Evolutionary conservation across 1,140 invertebrate genomes (phyloP), one percentile per base, ranked within the genome.

Genomic region (Drosophila cardini): DNA sequence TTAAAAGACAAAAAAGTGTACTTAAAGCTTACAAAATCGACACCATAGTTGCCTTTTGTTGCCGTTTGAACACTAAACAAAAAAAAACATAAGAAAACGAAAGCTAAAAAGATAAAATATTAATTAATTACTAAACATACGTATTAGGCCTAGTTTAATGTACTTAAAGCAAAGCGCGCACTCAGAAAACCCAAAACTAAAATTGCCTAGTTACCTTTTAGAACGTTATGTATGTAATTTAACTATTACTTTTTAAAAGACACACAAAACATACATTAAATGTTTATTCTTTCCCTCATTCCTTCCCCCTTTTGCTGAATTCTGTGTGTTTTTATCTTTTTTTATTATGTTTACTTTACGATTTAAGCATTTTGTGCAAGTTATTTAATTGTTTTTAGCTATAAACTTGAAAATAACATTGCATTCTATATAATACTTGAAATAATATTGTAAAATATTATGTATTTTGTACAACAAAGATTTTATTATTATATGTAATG

Each of bases 371-470:
- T 74, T 76, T 79, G 79, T 86, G 55, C 46, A 69, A 83, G 52
- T 76, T 83, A 86, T 79, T 82, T 86, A 76, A 72, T 79, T 65
- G 70, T 65, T 87, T 58, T 34, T 68, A 63, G 38, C 46, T 50
- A 10, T 11, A 46, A 52, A 52, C 60, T 46, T 71, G 40, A 52
- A 50, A 11, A 45, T 58, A 38, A 32, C 57, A 62, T 63, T 63
- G 50, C 50, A 70, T 71, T 57, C 36, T 62, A 61, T 32, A 40
- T 76, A 52, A 46, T 21, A 34, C 53, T 40, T 62, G 30, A 40
- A 5, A 62, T 85, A 87, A 87, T 86, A 83, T 83, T 86, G 62
- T 60, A 76, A 42, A 87, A 87, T 87, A 86, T 86, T 86, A 83
- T 75, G 69, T 82, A 87, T 71, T 26, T 63, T 87, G 67, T 83